Conservation (phyloP, 2,797 vertebrate genomes). For the Pseudochromis fuscus region DNA sequence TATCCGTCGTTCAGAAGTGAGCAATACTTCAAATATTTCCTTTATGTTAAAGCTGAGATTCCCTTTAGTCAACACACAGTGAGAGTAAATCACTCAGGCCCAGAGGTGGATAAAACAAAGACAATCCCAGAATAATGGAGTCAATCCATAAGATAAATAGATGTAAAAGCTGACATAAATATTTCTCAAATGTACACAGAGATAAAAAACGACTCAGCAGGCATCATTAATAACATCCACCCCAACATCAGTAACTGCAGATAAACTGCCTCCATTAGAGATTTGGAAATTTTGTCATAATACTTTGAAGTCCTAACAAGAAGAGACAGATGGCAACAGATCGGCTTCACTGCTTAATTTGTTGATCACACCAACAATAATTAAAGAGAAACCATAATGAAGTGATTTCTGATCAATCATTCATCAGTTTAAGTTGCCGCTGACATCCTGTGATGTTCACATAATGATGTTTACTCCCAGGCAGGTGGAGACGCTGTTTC, state of each 20-base stretch:
- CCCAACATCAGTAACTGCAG: constrained; percentile 10
- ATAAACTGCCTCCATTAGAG: constrained; percentile 1
- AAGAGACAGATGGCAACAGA: constrained; percentile 1
- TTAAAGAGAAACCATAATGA: constrained; percentile 16
- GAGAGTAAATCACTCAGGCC: neutral
- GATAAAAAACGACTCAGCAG: constrained; percentile 2
- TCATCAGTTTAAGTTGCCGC: constrained; percentile 28
- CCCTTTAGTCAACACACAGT: neutral
- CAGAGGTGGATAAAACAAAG: neutral
- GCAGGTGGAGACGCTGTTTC: constrained; percentile 23
- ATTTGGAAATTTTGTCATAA: constrained; percentile 22
- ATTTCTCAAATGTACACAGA: constrained; percentile 3
- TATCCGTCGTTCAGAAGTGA: neutral
- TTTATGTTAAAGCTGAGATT: neutral
- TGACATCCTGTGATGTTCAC: constrained; percentile 12
- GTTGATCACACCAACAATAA: constrained; percentile 28
- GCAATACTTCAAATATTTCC: constrained; percentile 1
- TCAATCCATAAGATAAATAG: constrained; percentile 14
- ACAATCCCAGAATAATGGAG: constrained; percentile 13
- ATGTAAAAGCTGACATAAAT: constrained; percentile 26
- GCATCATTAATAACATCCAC: constrained; percentile 9
- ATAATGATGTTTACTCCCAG: constrained; percentile 8
- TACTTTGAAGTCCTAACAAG: constrained; percentile 12
- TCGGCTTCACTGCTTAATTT: constrained; percentile 13
- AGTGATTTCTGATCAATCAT: constrained; percentile 48